phyloP scores from a whole-genome alignment of 2,797 vertebrate genomes.

The Crenuchus spilurus region DNA sequence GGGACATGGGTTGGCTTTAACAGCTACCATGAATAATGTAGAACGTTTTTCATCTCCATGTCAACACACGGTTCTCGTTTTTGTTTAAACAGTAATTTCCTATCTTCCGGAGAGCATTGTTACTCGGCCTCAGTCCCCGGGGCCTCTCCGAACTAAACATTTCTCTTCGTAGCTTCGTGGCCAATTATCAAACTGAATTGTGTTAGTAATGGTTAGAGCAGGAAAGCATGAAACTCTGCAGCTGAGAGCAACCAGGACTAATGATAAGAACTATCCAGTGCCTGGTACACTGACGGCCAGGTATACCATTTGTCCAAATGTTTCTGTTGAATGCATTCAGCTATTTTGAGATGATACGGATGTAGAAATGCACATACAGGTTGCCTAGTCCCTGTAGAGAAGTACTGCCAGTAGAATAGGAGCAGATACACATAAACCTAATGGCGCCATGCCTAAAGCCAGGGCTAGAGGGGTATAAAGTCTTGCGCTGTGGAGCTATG shows the following conservation, averaged over 20 bases:
- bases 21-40: slow-evolving; percentile 48
- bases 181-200: slow-evolving; percentile 1
- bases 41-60: background rate
- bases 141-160: background rate
- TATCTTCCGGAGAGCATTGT: background rate
- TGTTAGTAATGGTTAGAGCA: background rate
- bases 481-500: no score
- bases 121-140: background rate
- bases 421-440: no score
- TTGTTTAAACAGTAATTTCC: slow-evolving; percentile 1
- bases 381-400: no score
- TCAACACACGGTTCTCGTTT: slow-evolving; percentile 7
- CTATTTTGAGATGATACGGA: no score
- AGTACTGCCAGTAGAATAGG: no score
- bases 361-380: no score
- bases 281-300: no score
- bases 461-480: no score
- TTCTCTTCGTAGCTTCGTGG: background rate
- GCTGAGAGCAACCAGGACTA: background rate
- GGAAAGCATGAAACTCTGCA: background rate
- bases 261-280: no score
- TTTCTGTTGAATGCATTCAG: no score
- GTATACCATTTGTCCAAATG: no score
- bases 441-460: no score
- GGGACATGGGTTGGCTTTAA: slow-evolving; percentile 54